Evolutionary conservation across 2,888 invertebrate species (phyloP).

Genomic region (Chaetogeoica ovagalla): DNA sequence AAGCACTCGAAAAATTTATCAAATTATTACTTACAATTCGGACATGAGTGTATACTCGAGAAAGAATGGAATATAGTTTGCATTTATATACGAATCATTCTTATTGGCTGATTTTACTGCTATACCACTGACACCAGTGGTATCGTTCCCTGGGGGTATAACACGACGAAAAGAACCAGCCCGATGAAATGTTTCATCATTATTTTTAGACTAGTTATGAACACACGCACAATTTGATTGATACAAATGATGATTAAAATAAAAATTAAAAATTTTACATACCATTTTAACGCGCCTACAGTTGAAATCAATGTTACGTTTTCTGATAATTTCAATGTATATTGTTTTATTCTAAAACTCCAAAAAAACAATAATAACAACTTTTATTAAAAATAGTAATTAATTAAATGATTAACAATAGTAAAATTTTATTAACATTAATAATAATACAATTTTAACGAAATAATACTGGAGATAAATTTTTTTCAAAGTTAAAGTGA

Average conservation of each 20-base stretch:
- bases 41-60: slow-evolving; percentile 89
- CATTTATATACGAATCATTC: slow-evolving; percentile 39
- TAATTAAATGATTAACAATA: too few relatives aligned
- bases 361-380: too few relatives aligned
- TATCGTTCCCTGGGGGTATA: slow-evolving; percentile 39
- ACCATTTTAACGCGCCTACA: background rate
- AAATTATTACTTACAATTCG: slow-evolving; percentile 76
- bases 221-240: background rate
- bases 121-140: slow-evolving; percentile 44
- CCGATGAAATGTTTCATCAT: slow-evolving; percentile 24
- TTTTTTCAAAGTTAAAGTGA: too few relatives aligned
- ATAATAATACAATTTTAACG: too few relatives aligned
- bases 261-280: background rate
- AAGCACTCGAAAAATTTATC: slow-evolving; percentile 54
- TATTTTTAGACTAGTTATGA: slow-evolving; percentile 25
- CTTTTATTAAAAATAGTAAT: too few relatives aligned
- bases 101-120: slow-evolving; percentile 22
- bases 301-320: background rate
- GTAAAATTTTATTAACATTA: too few relatives aligned
- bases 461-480: too few relatives aligned
- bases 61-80: slow-evolving; percentile 65
- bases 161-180: slow-evolving; percentile 47
- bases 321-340: background rate
- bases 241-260: background rate
- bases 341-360: background rate